Base-by-base conservation (phyloP, 1,140 invertebrate genomes). In the Physella acuta region DNA sequence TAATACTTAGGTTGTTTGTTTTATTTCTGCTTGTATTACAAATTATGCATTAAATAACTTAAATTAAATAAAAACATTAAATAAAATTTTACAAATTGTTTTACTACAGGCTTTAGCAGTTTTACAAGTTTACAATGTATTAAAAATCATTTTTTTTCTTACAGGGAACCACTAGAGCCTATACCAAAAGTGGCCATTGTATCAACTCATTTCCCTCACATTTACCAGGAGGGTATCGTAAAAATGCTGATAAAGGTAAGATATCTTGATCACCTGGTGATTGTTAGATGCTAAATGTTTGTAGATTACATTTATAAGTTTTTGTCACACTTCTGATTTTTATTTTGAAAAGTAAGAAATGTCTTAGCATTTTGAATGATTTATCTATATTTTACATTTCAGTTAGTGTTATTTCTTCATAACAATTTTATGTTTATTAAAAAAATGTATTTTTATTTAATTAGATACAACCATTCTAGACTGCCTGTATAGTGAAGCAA, bases 181-280 rank as follows among this genome's bases (percentile, higher is more conserved):
- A 90, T 81, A 88, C 88, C 55, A 92, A 91, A 81, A 85, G 85
- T 76, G 93, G 93, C 0, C 84, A 88, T 56, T 84, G 86, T 60
- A 78, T 90, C 8, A 87, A 86, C 73, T 82, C 83, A 59, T 91
- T 91, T 72, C 82, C 86, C 26, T 91, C 92, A 0, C 76, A 82
- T 4, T 82, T 97, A 66, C 94, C 94, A n/a, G 93, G 93, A 68
- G 92, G 93, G 17, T 88, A 74, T 37, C 67, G 71, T 55, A 66
- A 67, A 0, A 73, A 77, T 28, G 39, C 67, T 33, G 59, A 61
- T 3, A 71, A 58, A 71, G 53, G 71, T 58, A 59, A 11, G 24
- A n/a, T 53, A 3, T 60, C 11, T 60, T 56, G 8, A 56, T 11
- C 53, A 56, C 26, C 53, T 28, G 26, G 26, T 56, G 26, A 11